A percentile compares a stretch with the other conserved stretches of the same genome.
Conservation (phyloP, 1,140 invertebrate species). For the Drosophila micromelanica region DNA sequence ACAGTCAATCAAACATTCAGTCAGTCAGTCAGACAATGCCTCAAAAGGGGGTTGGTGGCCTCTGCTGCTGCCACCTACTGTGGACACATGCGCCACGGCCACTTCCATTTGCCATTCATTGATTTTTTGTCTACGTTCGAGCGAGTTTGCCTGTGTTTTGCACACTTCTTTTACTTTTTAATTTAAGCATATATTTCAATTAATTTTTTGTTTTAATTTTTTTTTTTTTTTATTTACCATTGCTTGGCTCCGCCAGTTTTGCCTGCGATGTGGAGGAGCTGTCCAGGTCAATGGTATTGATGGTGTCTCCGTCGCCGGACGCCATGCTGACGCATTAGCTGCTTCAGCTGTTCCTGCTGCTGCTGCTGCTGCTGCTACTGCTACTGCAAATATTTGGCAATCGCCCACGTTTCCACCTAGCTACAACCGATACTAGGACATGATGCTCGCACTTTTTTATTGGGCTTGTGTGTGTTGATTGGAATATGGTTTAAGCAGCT, state of each 20-base stretch:
- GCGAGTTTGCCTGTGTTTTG: conserved; percentile 11
- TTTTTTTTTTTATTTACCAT: conserved; percentile 56
- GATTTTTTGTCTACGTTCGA: conserved; percentile 65
- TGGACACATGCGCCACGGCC: conserved; percentile 78
- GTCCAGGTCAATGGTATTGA: conserved; percentile 88
- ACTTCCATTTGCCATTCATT: conserved; percentile 78
- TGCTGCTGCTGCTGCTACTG: conserved; percentile 60
- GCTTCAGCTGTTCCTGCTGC: conserved; percentile 18
- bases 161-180: not conserved
- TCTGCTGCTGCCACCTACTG: conserved; percentile 26
- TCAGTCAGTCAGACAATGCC: conserved; percentile 3
- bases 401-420: conserved; percentile 14
- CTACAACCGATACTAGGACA: conserved; percentile 32
- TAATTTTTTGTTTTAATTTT: not conserved
- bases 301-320: conserved; percentile 87
- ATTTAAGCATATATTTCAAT: too few relatives aligned
- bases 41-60: conserved; percentile 5
- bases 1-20: conserved; percentile 7
- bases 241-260: conserved; percentile 65
- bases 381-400: conserved; percentile 9
- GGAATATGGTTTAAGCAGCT: not conserved
- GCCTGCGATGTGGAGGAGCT: conserved; percentile 78
- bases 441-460: conserved; percentile 12
- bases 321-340: conserved; percentile 85
- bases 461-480: conserved; percentile 4